Conservation (phyloP, 2,888 invertebrate species). For the Salticus scenicus region DNA sequence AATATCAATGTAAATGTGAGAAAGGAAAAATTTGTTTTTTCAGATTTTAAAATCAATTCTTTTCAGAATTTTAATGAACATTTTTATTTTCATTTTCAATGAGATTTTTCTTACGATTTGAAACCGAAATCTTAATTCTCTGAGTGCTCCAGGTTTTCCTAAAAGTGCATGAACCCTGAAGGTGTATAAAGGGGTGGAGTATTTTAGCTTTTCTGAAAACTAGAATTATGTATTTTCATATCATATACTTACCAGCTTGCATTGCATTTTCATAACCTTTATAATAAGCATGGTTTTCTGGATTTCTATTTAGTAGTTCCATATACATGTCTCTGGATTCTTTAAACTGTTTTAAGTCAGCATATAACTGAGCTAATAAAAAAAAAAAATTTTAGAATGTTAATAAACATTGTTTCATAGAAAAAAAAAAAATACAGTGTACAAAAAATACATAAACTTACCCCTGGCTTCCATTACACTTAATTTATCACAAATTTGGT, state of each 20-base stretch:
- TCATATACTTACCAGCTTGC: conserved; percentile 79
- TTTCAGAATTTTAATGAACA: no score
- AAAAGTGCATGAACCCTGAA: no score
- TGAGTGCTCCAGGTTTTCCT: no score
- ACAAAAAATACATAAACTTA: conserved; percentile 54
- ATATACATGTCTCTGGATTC: conserved; percentile 89
- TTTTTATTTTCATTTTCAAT: no score
- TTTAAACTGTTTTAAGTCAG: conserved; percentile 78
- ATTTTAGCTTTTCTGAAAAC: no score
- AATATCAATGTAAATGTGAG: no score
- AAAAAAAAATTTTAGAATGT: conserved; percentile 8
- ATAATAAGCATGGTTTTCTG: conserved; percentile 96
- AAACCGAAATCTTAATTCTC: no score
- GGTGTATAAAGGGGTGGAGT: no score
- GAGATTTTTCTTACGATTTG: no score
- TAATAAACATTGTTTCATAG: neutral
- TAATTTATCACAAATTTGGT: conserved; percentile 95
- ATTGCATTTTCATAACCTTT: conserved; percentile 89
- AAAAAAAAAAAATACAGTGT: neutral
- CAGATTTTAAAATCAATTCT: no score
- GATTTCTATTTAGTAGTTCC: conserved; percentile 91
- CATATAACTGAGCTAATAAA: conserved; percentile 76
- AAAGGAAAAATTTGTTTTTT: no score
- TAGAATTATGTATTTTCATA: no score
- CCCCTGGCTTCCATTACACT: conserved; percentile 94